Conservation (phyloP, 2,888 invertebrate genomes). For the Agrotis exclamationis region DNA sequence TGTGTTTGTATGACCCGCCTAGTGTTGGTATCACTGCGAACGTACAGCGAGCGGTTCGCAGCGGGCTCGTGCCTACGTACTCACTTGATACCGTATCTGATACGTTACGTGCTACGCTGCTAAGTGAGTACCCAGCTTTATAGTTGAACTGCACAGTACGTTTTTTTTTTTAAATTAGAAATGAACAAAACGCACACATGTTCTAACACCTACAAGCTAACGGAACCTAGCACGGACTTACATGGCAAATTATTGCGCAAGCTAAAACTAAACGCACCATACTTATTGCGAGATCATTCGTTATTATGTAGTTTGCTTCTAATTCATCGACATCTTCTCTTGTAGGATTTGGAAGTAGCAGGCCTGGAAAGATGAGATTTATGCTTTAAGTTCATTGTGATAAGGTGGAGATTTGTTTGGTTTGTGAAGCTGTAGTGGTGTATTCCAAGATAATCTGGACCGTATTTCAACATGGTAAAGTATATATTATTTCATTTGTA, state of each 20-base stretch:
- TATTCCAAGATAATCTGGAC: too few relatives aligned
- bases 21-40: too few relatives aligned
- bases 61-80: too few relatives aligned
- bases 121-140: too few relatives aligned
- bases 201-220: slow-evolving; percentile 45
- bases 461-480: too few relatives aligned
- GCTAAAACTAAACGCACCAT: slow-evolving; percentile 71
- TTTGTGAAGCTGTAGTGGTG: background rate
- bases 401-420: background rate
- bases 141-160: too few relatives aligned
- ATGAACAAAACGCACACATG: slow-evolving; percentile 45
- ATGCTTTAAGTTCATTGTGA: background rate
- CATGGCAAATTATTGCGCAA: slow-evolving; percentile 71
- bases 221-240: slow-evolving; percentile 60
- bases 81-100: too few relatives aligned
- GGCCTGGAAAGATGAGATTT: slow-evolving; percentile 89
- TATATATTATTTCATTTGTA: too few relatives aligned
- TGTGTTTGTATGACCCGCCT: too few relatives aligned
- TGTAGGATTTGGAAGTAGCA: slow-evolving; percentile 95
- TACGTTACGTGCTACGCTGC: too few relatives aligned
- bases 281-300: slow-evolving; percentile 82
- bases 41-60: too few relatives aligned
- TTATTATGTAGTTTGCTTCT: slow-evolving; percentile 55
- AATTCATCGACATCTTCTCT: slow-evolving; percentile 92
- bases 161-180: background rate